Evolutionary conservation across 2,888 invertebrate species (phyloP).

Genomic region (Elmis aenea): DNA sequence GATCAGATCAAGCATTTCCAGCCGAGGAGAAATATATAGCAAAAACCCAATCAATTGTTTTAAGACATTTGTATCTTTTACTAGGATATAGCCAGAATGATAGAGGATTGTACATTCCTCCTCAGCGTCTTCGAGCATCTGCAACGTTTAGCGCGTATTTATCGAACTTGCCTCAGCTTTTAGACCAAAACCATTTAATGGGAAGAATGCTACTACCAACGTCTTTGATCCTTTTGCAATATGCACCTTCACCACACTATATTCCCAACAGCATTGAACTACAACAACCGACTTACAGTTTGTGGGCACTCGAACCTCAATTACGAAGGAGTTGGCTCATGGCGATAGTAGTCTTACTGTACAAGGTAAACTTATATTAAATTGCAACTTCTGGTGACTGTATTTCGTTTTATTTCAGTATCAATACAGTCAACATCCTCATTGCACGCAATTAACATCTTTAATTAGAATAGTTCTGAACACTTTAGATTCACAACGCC

Average conservation of each 20-base stretch:
- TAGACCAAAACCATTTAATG: constrained; percentile 95
- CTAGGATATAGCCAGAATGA: constrained; percentile 91
- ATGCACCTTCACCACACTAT: constrained; percentile 73
- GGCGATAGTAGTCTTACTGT: constrained; percentile 86
- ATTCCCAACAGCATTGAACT: constrained; percentile 50
- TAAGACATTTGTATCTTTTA: constrained; percentile 86
- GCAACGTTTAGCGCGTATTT: constrained; percentile 95
- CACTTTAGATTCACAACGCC: constrained; percentile 87
- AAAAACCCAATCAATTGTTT: constrained; percentile 79
- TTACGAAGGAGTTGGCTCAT: constrained; percentile 89
- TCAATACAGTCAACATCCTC: constrained; percentile 67
- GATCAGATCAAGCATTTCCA: constrained; percentile 75
- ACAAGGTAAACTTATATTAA: constrained; percentile 65
- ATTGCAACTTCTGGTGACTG: too few species aligned
- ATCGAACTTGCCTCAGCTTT: constrained; percentile 85
- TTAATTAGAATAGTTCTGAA: constrained; percentile 86
- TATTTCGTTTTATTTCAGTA: constrained; percentile 52
- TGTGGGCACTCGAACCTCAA: constrained; percentile 85
- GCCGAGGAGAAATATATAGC: constrained; percentile 78
- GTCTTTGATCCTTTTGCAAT: constrained; percentile 73
- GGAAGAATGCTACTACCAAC: constrained; percentile 85
- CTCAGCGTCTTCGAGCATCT: constrained; percentile 79
- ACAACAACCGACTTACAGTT: constrained; percentile 71
- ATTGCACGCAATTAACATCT: constrained; percentile 68
- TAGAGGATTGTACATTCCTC: constrained; percentile 85